Evolutionary conservation across 1,140 invertebrate species (phyloP).

Genomic region (Globodera rostochiensis): DNA sequence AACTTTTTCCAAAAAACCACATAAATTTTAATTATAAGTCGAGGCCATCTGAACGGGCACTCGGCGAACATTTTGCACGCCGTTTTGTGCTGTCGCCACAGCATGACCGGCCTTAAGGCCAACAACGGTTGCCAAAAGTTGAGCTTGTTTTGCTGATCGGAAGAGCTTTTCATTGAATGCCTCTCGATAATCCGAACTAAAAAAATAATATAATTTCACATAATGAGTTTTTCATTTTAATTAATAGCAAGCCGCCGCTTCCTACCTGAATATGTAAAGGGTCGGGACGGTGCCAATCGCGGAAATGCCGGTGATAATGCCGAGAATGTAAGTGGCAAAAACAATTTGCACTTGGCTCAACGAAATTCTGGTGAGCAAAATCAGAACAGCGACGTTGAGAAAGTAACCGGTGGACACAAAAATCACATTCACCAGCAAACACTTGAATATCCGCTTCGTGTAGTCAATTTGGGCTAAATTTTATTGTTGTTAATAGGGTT

Average conservation of each 20-base stretch:
- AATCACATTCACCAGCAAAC: not conserved
- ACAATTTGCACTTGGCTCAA: not conserved
- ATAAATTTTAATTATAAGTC: too few species aligned
- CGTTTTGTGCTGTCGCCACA: too few species aligned
- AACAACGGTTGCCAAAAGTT: too few species aligned
- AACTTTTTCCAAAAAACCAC: too few species aligned
- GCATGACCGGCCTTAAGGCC: too few species aligned
- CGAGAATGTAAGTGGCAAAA: not conserved
- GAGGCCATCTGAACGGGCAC: too few species aligned
- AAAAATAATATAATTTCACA: not conserved
- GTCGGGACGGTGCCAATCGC: not conserved
- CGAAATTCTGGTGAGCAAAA: not conserved
- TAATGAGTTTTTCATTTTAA: too few species aligned
- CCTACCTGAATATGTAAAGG: not conserved
- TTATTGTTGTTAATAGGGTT: not conserved
- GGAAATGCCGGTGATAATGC: not conserved
- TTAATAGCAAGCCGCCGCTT: too few species aligned
- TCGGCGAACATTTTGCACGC: too few species aligned
- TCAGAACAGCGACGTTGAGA: not conserved
- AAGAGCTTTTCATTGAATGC: not conserved
- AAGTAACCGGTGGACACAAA: not conserved
- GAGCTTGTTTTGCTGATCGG: not conserved
- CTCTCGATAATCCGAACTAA: not conserved
- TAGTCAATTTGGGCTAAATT: not conserved
- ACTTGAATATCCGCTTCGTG: not conserved